phyloP scores from a whole-genome alignment of 1,140 invertebrate species.

The Drosophila ananassae region DNA sequence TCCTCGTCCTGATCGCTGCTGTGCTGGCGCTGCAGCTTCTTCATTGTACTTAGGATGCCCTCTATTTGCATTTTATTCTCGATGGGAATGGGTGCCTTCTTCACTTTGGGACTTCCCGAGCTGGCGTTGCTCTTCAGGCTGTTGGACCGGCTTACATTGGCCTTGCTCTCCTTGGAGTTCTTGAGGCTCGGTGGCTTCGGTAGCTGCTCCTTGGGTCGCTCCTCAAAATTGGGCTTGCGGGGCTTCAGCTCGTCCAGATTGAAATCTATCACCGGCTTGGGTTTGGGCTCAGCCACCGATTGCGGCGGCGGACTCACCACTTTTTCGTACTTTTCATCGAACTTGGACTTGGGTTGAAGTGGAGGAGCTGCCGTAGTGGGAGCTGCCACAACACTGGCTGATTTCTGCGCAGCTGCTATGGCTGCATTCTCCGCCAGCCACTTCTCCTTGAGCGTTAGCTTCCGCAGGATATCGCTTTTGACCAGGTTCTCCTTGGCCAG shows the following conservation, averaged over 20 bases:
- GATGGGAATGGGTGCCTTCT: constrained; percentile 23
- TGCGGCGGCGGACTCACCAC: constrained; percentile 27
- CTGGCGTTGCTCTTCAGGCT: constrained; percentile 64
- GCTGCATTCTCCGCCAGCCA: constrained; percentile 79
- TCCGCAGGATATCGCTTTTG: constrained; percentile 82
- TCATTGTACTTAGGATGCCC: constrained; percentile 61
- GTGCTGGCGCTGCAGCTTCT: constrained; percentile 49
- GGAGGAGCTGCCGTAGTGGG: not conserved
- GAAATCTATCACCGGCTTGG: constrained; percentile 67
- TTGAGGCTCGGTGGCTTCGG: constrained; percentile 33
- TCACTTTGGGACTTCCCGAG: constrained; percentile 42
- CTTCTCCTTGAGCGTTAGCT: constrained; percentile 81
- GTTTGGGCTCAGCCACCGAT: constrained; percentile 28
- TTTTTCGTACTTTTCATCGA: constrained; percentile 73
- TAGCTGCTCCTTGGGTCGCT: constrained; percentile 60
- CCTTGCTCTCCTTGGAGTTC: constrained; percentile 49
- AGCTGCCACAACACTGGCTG: not conserved
- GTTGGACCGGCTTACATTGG: constrained; percentile 66
- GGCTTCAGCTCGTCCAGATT: constrained; percentile 66
- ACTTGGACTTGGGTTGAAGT: constrained; percentile 61
- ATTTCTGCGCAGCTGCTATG: constrained; percentile 50
- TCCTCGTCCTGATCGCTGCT: constrained; percentile 51
- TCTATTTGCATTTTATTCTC: constrained; percentile 70
- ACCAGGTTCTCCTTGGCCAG: constrained; percentile 82
- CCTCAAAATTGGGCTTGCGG: constrained; percentile 70